Percentiles rank a stretch among this genome's conserved stretches.
phyloP scores from a whole-genome alignment of 2,888 invertebrate genomes.

The Deilephila porcellus region DNA sequence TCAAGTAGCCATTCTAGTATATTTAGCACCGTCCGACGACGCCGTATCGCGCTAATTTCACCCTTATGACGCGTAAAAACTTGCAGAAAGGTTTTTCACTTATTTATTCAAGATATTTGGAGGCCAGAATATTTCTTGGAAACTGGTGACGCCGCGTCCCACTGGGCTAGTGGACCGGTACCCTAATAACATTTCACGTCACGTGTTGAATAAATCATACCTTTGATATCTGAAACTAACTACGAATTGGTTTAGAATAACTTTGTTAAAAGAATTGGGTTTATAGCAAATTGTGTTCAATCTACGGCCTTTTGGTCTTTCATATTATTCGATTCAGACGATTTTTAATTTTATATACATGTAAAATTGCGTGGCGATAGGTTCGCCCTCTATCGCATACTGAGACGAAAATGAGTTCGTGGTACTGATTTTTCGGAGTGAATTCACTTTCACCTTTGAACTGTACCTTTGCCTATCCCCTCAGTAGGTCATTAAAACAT shows the following conservation, averaged over 20 bases:
- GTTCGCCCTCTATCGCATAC: no score
- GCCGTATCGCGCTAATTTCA: conserved; percentile 15
- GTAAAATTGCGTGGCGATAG: no score
- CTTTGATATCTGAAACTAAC: conserved; percentile 22
- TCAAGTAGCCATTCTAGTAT: not conserved
- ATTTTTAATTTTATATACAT: no score
- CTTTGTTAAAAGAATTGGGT: conserved; percentile 18
- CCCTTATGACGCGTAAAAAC: conserved; percentile 18
- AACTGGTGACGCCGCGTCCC: conserved; percentile 19
- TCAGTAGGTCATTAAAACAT: no score
- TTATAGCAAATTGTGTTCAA: not conserved
- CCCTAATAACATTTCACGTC: conserved; percentile 22
- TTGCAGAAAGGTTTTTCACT: not conserved
- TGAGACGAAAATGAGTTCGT: no score
- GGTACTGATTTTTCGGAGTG: no score
- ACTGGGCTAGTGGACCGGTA: conserved; percentile 9
- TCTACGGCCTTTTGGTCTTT: no score
- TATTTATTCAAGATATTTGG: conserved; percentile 25
- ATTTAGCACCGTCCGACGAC: not conserved
- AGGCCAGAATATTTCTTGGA: conserved; percentile 2
- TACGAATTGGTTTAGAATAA: conserved; percentile 25
- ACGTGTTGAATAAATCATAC: conserved; percentile 24
- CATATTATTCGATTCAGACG: no score
- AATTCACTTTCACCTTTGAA: no score
- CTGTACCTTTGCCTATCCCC: no score